phyloP scores from a whole-genome alignment of 2,888 invertebrate species.

The Pheosia tremula region DNA sequence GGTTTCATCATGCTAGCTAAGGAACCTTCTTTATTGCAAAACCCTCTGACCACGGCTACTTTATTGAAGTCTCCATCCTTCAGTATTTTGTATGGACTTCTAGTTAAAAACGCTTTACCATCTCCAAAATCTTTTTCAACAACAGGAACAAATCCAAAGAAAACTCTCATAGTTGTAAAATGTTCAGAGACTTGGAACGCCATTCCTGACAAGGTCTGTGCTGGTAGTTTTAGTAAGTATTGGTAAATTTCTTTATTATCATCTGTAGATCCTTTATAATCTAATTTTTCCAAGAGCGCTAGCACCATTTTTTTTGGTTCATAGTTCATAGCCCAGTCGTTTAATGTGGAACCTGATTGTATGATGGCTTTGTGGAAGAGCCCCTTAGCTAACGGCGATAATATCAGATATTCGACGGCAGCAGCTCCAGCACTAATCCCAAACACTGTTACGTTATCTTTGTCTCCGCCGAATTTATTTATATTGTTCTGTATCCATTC shows the following conservation, averaged over 20 bases:
- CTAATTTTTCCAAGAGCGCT: slow-evolving; percentile 45
- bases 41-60: slow-evolving; percentile 77
- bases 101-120: slow-evolving; percentile 48
- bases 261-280: slow-evolving; percentile 42
- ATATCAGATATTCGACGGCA: slow-evolving; percentile 55
- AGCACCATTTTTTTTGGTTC: slow-evolving; percentile 42
- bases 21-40: slow-evolving; percentile 74
- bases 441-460: slow-evolving; percentile 58
- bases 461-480: slow-evolving; percentile 55
- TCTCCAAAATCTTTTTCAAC: slow-evolving; percentile 57
- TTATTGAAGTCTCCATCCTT: slow-evolving; percentile 58
- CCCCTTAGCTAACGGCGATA: slow-evolving; percentile 53
- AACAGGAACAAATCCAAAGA: slow-evolving; percentile 58
- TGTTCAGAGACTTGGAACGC: slow-evolving; percentile 31
- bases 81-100: slow-evolving; percentile 64
- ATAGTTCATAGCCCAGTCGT: slow-evolving; percentile 56
- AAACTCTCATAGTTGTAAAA: slow-evolving; percentile 35
- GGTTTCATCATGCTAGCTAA: slow-evolving; percentile 49
- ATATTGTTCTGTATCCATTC: slow-evolving; percentile 65
- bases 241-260: slow-evolving; percentile 42
- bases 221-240: slow-evolving; percentile 37
- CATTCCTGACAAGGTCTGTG: slow-evolving; percentile 28
- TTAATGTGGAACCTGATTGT: slow-evolving; percentile 59
- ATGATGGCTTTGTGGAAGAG: slow-evolving; percentile 63
- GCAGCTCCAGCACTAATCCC: slow-evolving; percentile 61